phyloP scores from a whole-genome alignment of 2,113 vertebrate genomes.

The Festucalex cinctus region DNA sequence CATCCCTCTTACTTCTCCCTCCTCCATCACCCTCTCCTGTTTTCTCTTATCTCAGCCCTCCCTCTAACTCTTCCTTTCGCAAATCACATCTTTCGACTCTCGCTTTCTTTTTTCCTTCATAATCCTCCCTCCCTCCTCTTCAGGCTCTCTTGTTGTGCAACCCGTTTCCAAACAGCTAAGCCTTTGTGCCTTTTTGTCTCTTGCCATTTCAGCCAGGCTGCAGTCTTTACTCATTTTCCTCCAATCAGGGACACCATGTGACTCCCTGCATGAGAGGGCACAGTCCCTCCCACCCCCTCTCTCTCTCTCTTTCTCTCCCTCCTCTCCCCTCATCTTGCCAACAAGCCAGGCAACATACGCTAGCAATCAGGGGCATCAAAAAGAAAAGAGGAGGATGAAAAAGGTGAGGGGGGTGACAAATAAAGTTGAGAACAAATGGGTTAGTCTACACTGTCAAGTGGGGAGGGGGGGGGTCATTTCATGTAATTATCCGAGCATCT shows the following conservation, averaged over 20 bases:
- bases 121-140: conserved; percentile 42
- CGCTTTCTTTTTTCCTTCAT: conserved; percentile 33
- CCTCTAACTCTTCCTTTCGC: conserved; percentile 45
- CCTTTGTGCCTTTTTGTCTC: conserved; percentile 72
- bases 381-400: conserved; percentile 32
- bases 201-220: conserved; percentile 74
- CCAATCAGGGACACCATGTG: conserved; percentile 77
- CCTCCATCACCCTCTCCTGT: conserved; percentile 9
- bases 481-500: conserved; percentile 25
- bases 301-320: background rate
- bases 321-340: conserved; percentile 12
- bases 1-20: conserved; percentile 30
- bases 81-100: conserved; percentile 47
- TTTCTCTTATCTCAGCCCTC: conserved; percentile 14
- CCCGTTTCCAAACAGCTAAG: conserved; percentile 67
- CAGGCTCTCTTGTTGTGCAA: conserved; percentile 65
- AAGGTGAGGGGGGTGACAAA: conserved; percentile 3
- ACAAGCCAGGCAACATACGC: conserved; percentile 64
- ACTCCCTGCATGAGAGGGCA: conserved; percentile 75
- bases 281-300: conserved; percentile 60
- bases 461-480: conserved; percentile 8
- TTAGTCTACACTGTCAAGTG: background rate
- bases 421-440: background rate
- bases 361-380: conserved; percentile 66
- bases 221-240: conserved; percentile 78